These are phyloP conservation scores for Pampusana beccarii DNA, from an alignment of 2,113 vertebrate species.

Conservation along the genomic window DNA sequence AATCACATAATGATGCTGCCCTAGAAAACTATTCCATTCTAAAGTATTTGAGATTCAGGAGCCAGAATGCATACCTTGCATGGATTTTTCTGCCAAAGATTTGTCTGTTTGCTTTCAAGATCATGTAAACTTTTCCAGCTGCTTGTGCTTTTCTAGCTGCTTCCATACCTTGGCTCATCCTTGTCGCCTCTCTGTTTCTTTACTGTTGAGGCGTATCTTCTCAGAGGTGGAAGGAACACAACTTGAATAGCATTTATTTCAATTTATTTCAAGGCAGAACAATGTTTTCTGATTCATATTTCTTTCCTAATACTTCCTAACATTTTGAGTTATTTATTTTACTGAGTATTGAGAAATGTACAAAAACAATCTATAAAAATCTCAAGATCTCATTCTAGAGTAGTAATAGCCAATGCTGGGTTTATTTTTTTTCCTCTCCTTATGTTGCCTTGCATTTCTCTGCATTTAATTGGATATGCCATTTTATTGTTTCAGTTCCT, in stretches of 20 bases:
- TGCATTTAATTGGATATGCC: neutral
- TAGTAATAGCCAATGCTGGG: neutral
- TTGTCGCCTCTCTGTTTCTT: neutral
- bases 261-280: neutral
- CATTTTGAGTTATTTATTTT: neutral
- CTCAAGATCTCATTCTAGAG: neutral
- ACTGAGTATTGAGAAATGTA: neutral
- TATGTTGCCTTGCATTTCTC: neutral
- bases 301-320: neutral
- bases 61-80: neutral
- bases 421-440: neutral
- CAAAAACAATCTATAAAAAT: neutral
- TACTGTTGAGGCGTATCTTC: neutral
- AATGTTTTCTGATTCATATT: neutral
- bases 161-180: neutral
- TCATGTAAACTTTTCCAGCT: neutral
- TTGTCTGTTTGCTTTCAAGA: neutral
- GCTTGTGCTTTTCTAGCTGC: neutral
- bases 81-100: neutral
- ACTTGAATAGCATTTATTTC: neutral
- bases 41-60: neutral
- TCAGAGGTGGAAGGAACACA: neutral
- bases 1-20: neutral
- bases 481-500: neutral
- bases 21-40: neutral